phyloP scores from a whole-genome alignment of 2,888 invertebrate genomes.

The Noctua janthe region DNA sequence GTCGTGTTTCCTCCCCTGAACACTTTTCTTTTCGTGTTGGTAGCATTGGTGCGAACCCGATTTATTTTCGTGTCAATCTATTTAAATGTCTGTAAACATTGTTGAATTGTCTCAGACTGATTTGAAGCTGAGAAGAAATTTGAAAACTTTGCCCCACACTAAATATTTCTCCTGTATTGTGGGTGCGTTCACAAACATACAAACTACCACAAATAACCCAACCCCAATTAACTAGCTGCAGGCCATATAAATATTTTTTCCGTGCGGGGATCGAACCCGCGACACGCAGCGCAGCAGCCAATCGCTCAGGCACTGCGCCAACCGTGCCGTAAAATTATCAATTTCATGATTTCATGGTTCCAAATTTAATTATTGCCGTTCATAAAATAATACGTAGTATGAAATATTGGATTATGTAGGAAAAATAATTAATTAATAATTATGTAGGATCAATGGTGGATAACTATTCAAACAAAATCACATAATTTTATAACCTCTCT shows the following conservation, averaged over 20 bases:
- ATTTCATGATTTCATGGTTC: background rate
- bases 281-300: too few relatives aligned
- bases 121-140: background rate
- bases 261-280: too few relatives aligned
- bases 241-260: too few relatives aligned
- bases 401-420: background rate
- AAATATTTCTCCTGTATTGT: too few relatives aligned
- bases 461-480: background rate
- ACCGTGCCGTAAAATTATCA: background rate
- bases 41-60: background rate
- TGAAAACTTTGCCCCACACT: background rate
- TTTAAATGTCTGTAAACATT: background rate
- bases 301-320: too few relatives aligned
- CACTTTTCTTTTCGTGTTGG: conserved; percentile 33
- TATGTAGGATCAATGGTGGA: background rate
- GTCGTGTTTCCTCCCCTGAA: background rate
- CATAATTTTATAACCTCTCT: background rate
- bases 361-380: too few relatives aligned
- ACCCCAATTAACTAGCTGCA: too few relatives aligned
- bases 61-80: conserved; percentile 25
- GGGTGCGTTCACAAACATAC: too few relatives aligned
- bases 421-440: background rate
- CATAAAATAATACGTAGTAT: too few relatives aligned
- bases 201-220: too few relatives aligned
- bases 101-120: background rate